Base-by-base conservation (phyloP, 2,888 invertebrate species). In the Catocala nupta region DNA sequence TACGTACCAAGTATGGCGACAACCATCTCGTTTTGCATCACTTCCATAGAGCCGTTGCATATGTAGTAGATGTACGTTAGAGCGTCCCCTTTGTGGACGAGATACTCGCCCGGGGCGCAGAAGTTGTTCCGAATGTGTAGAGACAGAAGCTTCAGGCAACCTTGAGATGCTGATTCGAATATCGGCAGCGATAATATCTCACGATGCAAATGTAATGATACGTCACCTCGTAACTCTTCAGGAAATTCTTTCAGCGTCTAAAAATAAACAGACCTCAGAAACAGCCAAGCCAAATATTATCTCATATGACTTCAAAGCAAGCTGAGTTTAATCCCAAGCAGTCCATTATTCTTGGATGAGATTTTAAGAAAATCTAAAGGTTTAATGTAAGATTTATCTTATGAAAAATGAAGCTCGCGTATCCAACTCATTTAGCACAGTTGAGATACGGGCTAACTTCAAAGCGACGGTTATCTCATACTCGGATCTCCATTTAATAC, bases 21-120 rank as follows among this genome's bases (percentile, higher is more conserved):
- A 57, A 99, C 99, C 98, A 99, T 99, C 71, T 97, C 97, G 82
- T 98, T 97, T 89, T 99, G 98, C 82, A 99, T 97, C 50, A 99
- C 98, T 92, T 99, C 99, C 98, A 99, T 98, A 36, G 98, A 98
- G 6, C 99, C 99, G 85, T 99, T 99, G 94, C 98, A 99, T 73
- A 99, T 96, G 90, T 99, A 98, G 92, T 98, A 99, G 81, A 99
- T 98, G 86, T 98, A 98, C 67, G 97, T 97, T 36, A 99, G 95
- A 6, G 98, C 98, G 83, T 99, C 99, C 47, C 99, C 99, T 93
- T 97, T 98, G 92, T 99, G 99, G 49, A 99, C 97, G 52, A 99
- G 95, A 87, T 97, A 99, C 88, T 99, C 99, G 63, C 99, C 99
- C 5, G 99, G 99, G 9, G 99, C 99, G 86, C 99, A 99, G 90